Conservation (phyloP, 2,888 invertebrate species). For the Leucozona laternaria region DNA sequence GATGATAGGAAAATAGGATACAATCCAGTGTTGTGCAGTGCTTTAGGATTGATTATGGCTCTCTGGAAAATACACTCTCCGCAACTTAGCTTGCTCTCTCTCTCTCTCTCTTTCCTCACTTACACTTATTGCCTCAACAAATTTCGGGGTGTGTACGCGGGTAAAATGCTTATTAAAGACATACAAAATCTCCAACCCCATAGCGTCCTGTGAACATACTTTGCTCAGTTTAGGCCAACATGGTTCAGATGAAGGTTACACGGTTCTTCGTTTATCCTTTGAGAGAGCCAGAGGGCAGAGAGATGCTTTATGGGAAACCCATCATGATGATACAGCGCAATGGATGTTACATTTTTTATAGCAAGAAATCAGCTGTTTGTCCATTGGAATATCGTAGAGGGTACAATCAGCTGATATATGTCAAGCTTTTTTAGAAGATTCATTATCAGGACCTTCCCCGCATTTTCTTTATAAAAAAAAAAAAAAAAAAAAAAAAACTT, state of each 20-base stretch:
- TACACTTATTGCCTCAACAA: slow-evolving; percentile 57
- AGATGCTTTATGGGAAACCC: slow-evolving; percentile 23
- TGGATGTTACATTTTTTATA: slow-evolving; percentile 30
- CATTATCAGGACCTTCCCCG: slow-evolving; percentile 3
- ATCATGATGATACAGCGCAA: slow-evolving; percentile 16
- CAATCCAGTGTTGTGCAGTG: slow-evolving; percentile 40
- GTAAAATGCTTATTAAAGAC: slow-evolving; percentile 49
- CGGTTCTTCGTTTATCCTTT: slow-evolving; percentile 12
- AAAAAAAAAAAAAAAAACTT: too few relatives aligned
- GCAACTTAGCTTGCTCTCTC: slow-evolving; percentile 13
- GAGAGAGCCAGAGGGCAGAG: neutral
- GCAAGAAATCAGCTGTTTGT: slow-evolving; percentile 48
- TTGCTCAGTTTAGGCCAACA: slow-evolving; percentile 51
- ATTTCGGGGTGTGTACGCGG: slow-evolving; percentile 68
- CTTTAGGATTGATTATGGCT: neutral
- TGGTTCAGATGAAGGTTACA: slow-evolving; percentile 71
- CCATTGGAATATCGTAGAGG: slow-evolving; percentile 67
- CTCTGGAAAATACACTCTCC: slow-evolving; percentile 5
- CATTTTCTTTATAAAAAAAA: neutral
- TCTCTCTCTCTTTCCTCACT: neutral
- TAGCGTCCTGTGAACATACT: slow-evolving; percentile 52
- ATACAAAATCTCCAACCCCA: slow-evolving; percentile 18
- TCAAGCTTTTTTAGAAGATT: neutral
- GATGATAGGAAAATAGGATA: slow-evolving; percentile 48
- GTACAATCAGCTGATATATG: slow-evolving; percentile 48